These are phyloP conservation scores for Eubucco bourcierii DNA, from an alignment of 2,113 vertebrate genomes.

Conservation along the genomic window DNA sequence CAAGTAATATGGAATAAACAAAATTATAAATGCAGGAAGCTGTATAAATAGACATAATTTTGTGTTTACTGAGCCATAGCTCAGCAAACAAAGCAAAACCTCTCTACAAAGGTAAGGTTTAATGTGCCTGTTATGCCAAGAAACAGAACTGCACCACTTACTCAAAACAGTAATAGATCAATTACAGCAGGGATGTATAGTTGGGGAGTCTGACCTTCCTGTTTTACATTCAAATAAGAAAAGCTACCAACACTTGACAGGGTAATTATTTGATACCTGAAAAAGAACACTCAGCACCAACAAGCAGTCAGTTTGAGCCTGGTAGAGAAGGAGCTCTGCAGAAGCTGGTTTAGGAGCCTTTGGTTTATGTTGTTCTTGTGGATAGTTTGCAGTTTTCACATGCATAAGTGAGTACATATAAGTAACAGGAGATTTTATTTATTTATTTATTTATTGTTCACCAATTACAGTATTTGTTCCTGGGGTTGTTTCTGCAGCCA, in stretches of 20 bases:
- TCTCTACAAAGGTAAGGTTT: neutral
- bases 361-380: neutral
- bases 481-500: neutral
- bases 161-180: constrained; percentile 7
- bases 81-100: constrained; percentile 21
- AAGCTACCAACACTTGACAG: constrained; percentile 18
- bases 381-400: neutral
- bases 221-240: constrained; percentile 2
- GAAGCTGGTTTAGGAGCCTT: neutral
- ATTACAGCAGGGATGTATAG: neutral
- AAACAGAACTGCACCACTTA: neutral
- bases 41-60: neutral
- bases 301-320: neutral
- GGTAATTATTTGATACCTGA: constrained; percentile 49
- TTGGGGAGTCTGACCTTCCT: neutral
- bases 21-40: neutral
- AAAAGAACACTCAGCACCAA: neutral
- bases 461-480: neutral
- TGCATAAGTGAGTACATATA: neutral
- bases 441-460: neutral
- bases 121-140: neutral
- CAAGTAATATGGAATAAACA: neutral
- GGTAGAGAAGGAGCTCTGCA: neutral
- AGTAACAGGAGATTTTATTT: neutral
- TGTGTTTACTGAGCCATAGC: neutral